These are phyloP conservation scores for Anagrus nilaparvatae DNA, from an alignment of 1,140 invertebrate genomes.

Conservation along the genomic window DNA sequence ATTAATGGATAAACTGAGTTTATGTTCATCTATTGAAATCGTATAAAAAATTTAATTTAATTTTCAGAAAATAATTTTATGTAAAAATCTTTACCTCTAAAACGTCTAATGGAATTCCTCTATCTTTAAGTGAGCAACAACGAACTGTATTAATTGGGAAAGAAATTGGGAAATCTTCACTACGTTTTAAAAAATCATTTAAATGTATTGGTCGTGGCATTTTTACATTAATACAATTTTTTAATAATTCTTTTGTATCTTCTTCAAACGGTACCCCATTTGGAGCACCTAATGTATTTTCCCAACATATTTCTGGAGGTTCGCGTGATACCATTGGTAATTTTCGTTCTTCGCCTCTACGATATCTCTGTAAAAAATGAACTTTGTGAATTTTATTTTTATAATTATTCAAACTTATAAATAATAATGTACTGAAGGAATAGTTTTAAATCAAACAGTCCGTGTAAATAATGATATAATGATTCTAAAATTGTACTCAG, in stretches of 20 bases:
- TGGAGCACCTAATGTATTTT: slow-evolving; percentile 29
- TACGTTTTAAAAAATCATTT: slow-evolving; percentile 35
- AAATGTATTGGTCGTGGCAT: slow-evolving; percentile 25
- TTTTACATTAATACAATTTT: slow-evolving; percentile 23
- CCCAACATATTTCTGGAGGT: slow-evolving; percentile 34
- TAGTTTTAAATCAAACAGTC: no score
- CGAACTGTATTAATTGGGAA: slow-evolving; percentile 35
- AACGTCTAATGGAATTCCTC: slow-evolving; percentile 23
- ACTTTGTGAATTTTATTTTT: neutral
- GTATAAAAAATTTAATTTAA: neutral
- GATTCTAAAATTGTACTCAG: neutral
- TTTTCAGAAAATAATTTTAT: neutral
- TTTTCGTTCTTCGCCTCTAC: slow-evolving; percentile 13
- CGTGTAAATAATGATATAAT: neutral
- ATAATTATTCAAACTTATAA: no score
- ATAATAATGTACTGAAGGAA: no score
- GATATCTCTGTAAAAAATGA: slow-evolving; percentile 13
- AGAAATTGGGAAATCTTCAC: slow-evolving; percentile 35
- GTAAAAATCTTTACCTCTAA: slow-evolving; percentile 22
- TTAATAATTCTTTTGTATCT: slow-evolving; percentile 29
- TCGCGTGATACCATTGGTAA: slow-evolving; percentile 20
- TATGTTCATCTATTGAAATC: slow-evolving; percentile 31
- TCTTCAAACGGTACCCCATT: slow-evolving; percentile 32
- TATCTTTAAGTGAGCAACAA: slow-evolving; percentile 27
- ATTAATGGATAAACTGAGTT: slow-evolving; percentile 42